Evolutionary conservation across 2,113 vertebrate species (phyloP).

Genomic region (Actinemys pallida): DNA sequence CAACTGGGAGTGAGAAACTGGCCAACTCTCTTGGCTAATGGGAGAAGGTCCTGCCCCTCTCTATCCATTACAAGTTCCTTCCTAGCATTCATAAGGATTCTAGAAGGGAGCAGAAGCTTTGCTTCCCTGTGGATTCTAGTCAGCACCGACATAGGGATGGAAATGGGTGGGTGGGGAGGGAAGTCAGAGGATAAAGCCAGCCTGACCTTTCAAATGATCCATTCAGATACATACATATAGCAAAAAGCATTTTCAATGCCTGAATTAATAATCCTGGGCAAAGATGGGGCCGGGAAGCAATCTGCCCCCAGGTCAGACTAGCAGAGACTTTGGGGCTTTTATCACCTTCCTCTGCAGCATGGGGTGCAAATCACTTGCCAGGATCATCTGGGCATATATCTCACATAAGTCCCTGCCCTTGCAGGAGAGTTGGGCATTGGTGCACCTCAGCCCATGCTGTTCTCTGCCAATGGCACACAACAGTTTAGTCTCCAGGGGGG

Average conservation of each 20-base stretch:
- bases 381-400: neutral
- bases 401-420: neutral
- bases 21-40: neutral
- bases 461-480: neutral
- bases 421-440: neutral
- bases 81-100: neutral
- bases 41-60: neutral
- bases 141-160: fast-evolving
- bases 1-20: neutral
- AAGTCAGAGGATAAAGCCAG: neutral
- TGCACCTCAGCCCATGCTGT: neutral
- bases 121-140: neutral
- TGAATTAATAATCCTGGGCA: neutral
- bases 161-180: neutral
- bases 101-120: neutral
- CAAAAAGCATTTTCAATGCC: neutral
- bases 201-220: neutral
- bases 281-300: neutral
- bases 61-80: neutral
- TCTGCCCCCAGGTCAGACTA: neutral
- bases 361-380: neutral
- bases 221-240: neutral
- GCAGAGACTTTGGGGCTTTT: neutral
- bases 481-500: neutral
- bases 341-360: neutral